These are phyloP conservation scores for Campoletis sonorensis DNA, from an alignment of 1,140 invertebrate genomes.

Conservation along the genomic window DNA sequence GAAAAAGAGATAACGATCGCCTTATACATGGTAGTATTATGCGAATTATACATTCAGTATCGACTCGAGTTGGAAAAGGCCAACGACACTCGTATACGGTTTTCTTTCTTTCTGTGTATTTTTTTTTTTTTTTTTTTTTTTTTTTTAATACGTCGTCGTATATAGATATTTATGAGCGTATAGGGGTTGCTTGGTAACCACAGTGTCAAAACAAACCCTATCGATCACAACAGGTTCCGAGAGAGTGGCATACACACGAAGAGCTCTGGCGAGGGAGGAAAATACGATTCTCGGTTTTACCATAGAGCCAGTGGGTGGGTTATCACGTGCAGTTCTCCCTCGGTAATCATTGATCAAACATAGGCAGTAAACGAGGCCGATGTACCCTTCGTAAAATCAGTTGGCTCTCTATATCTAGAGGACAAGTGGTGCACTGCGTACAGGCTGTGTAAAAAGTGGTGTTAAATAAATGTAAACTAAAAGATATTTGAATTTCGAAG, in stretches of 20 bases:
- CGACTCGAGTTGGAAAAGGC: constrained; percentile 28
- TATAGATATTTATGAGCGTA: neutral
- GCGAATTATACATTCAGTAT: constrained; percentile 28
- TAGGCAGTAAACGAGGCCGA: constrained; percentile 47
- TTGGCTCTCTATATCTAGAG: neutral
- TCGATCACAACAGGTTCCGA: constrained; percentile 58
- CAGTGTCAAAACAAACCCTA: constrained; percentile 71
- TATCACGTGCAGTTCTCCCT: constrained; percentile 36
- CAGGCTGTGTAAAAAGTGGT: too few species aligned
- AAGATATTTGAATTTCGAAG: too few species aligned
- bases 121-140: constrained; percentile 25
- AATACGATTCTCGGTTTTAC: constrained; percentile 30
- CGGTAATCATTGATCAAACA: constrained; percentile 69
- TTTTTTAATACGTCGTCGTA: constrained; percentile 2
- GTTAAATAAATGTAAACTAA: too few species aligned
- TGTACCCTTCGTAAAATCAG: constrained; percentile 33
- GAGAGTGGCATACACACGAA: neutral
- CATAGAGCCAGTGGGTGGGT: neutral
- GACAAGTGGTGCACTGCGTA: too few species aligned
- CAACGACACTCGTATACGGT: constrained; percentile 23
- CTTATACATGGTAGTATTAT: neutral
- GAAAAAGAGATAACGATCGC: neutral
- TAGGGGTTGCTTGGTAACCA: constrained; percentile 67
- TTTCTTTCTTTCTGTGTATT: constrained; percentile 22
- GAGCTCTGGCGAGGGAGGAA: neutral